Evolutionary conservation across 2,797 vertebrate species (phyloP), one percentile per base, ranked within the genome.

Genomic region (Sebastes steindachneri): DNA sequence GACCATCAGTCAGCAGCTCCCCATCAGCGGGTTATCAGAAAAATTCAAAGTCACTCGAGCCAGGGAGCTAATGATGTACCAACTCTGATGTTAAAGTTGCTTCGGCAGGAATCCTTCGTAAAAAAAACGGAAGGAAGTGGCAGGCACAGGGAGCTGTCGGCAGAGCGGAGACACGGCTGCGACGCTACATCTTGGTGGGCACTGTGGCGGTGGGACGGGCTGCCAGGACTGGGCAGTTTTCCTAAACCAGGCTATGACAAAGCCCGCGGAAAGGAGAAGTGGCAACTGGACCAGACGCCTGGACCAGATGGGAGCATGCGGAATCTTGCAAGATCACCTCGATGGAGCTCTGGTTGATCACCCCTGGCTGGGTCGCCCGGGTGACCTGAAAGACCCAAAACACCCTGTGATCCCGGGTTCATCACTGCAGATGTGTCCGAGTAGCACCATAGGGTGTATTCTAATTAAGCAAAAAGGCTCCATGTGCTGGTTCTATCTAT

Each of bases 81-180:
- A 48, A 19, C 0, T 48, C 7, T 48, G 45, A 48, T 48, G 15
- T 8, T 48, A 17, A 0, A 26, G 37, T 65, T 1, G 37, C 8
- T 37, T 10, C 1, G 21, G 5, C 63, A 26, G 63, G 63, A 45
- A 45, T 65, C 23, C 9, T 45, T 19, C 45, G 15, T 26, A 5
- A 17, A 26, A 23, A 45, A 45, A 45, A 37, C 7, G 5, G 4
- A 26, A 17, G 35, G 63, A 64, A 25, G 63, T 19, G 62, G 33
- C 35, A 17, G 35, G 15, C 3, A 26, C 1, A 64, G 14, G 62
- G 33, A 62, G 59, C 60, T 7, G 31, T 63, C 19, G 7, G 11
- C 10, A 23, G 19, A 63, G 60, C 31, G 0, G 33, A 10, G 33
- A 35, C 5, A 3, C 15, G 8, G 15, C 23, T 7, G 8, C 2